Evolutionary conservation across 2,888 invertebrate species (phyloP).

Genomic region (Torymus aiolomorphi): DNA sequence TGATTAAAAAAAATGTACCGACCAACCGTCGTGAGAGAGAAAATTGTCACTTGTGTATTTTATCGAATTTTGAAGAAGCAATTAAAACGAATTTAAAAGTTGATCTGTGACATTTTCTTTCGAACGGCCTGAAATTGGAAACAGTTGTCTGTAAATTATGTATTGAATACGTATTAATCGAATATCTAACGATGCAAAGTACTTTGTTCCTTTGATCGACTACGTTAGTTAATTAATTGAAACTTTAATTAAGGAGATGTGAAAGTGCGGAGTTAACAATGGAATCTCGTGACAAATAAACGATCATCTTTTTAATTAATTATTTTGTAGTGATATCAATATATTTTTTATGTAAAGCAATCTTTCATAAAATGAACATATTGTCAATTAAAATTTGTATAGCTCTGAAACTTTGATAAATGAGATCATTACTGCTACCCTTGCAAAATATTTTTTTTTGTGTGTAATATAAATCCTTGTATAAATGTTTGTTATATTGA

Average conservation of each 20-base stretch:
- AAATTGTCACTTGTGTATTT: slow-evolving; percentile 17
- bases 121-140: not conserved
- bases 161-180: not conserved
- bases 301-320: not conserved
- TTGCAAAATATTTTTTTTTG: too few species aligned
- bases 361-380: too few species aligned
- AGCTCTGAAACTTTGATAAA: too few species aligned
- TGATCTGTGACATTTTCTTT: slow-evolving; percentile 24
- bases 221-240: slow-evolving; percentile 14
- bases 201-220: slow-evolving; percentile 49
- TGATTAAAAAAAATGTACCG: not conserved
- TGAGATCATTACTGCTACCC: too few species aligned
- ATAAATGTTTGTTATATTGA: too few species aligned
- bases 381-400: too few species aligned
- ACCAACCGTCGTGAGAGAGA: slow-evolving; percentile 7
- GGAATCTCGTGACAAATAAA: slow-evolving; percentile 4
- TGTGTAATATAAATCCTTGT: too few species aligned
- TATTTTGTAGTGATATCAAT: not conserved
- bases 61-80: slow-evolving; percentile 19
- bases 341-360: too few species aligned
- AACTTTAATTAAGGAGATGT: slow-evolving; percentile 27
- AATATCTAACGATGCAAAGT: slow-evolving; percentile 19
- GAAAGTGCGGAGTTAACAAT: slow-evolving; percentile 28
- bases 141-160: too few species aligned
- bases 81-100: slow-evolving; percentile 24